Percentiles rank a stretch among this genome's conserved stretches.
Evolutionary conservation across 1,140 invertebrate genomes (phyloP).

Genomic region (Macrocentrus cingulum): DNA sequence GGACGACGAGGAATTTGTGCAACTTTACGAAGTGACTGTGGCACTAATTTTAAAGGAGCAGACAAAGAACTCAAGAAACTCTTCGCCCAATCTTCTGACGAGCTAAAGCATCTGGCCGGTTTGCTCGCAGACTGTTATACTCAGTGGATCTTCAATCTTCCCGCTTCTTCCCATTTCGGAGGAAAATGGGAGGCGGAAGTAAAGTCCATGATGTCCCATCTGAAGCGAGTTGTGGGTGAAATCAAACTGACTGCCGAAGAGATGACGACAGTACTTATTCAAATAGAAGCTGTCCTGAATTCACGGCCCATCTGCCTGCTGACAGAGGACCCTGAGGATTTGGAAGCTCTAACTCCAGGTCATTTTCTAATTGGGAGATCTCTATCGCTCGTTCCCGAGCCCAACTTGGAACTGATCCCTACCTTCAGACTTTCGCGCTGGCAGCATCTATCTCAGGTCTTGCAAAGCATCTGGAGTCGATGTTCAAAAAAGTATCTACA

Average conservation of each 20-base stretch:
- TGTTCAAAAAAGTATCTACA: not conserved
- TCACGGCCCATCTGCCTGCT: slow-evolving; percentile 26
- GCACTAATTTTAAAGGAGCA: slow-evolving; percentile 5
- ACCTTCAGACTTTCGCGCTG: not conserved
- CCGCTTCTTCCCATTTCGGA: slow-evolving; percentile 39
- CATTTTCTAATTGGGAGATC: not conserved
- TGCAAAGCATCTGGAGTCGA: not conserved
- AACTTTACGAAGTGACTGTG: not conserved
- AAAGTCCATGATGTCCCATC: slow-evolving; percentile 36
- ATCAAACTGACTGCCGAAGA: slow-evolving; percentile 31
- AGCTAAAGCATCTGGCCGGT: slow-evolving; percentile 4
- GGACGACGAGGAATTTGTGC: not conserved
- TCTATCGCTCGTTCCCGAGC: not conserved
- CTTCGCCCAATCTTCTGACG: not conserved
- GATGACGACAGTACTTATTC: slow-evolving; percentile 27
- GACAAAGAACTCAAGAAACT: not conserved
- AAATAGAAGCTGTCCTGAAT: slow-evolving; percentile 37
- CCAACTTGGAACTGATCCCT: not conserved
- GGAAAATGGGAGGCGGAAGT: slow-evolving; percentile 38
- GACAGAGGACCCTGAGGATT: not conserved
- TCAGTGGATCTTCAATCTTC: slow-evolving; percentile 36
- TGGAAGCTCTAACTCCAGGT: not conserved
- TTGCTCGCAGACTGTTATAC: slow-evolving; percentile 18
- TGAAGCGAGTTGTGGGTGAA: slow-evolving; percentile 32
- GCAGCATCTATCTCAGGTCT: not conserved